Conservation (phyloP, 2,113 vertebrate genomes). For the Tamias sibiricus region DNA sequence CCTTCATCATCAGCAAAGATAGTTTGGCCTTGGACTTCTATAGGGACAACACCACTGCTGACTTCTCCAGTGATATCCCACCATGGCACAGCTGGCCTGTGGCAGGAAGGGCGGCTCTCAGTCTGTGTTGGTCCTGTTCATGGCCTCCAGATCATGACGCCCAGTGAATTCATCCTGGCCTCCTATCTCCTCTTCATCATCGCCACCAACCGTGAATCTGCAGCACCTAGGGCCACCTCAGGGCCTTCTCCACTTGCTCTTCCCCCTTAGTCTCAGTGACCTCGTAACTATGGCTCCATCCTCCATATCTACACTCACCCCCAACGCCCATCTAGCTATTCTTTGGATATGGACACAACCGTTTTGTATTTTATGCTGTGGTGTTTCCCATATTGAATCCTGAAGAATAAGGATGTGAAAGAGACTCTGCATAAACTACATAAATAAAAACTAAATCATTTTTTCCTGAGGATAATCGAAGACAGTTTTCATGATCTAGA, state of each 20-base stretch:
- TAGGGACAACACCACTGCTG: background rate
- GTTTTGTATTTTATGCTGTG: background rate
- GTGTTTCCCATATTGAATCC: background rate
- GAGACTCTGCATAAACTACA: background rate
- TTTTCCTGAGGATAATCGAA: background rate
- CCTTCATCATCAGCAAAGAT: background rate
- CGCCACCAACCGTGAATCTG: background rate
- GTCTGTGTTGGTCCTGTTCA: background rate
- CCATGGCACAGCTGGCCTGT: slow-evolving; percentile 16
- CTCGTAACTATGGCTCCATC: background rate
- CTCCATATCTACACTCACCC: background rate
- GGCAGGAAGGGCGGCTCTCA: background rate
- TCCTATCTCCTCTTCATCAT: background rate
- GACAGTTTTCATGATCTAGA: background rate
- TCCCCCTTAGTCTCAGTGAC: background rate
- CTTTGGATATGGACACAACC: background rate
- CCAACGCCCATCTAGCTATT: background rate
- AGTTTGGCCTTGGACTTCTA: slow-evolving; percentile 21
- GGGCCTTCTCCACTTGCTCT: background rate
- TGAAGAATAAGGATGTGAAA: background rate
- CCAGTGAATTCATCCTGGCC: background rate
- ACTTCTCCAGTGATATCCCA: background rate
- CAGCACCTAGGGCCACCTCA: background rate
- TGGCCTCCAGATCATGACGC: background rate
- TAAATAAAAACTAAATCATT: background rate